Evolutionary conservation across 2,888 invertebrate genomes (phyloP).

Genomic region (Drosophila macrospina): DNA sequence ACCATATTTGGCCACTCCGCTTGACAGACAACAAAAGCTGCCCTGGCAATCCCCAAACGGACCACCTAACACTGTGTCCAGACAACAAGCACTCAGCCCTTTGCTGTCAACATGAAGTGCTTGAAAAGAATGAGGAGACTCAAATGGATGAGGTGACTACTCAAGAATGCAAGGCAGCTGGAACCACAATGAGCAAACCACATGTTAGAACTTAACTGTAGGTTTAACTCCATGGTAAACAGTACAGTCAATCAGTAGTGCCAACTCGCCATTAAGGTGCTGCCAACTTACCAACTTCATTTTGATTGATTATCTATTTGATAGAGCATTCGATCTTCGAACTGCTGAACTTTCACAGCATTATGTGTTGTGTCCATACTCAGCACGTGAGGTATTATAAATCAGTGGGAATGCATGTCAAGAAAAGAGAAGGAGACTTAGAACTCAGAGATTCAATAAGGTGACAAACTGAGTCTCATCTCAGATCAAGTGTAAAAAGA

Average conservation of each 20-base stretch:
- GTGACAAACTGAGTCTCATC: no score
- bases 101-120: constrained; percentile 51
- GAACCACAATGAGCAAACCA: background rate
- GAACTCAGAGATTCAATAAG: no score
- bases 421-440: no score
- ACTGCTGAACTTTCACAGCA: background rate
- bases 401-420: no score
- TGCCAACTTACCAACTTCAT: background rate
- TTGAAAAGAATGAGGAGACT: constrained; percentile 18
- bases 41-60: constrained; percentile 38
- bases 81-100: constrained; percentile 39
- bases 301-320: no score
- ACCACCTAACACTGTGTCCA: constrained; percentile 34
- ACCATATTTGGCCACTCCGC: constrained; percentile 79
- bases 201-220: background rate
- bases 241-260: background rate
- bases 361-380: constrained; percentile 2
- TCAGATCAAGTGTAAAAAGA: no score
- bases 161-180: background rate
- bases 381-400: background rate
- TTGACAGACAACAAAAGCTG: constrained; percentile 77
- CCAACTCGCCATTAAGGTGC: background rate
- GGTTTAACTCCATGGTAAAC: background rate
- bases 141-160: background rate
- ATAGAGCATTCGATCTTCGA: constrained; percentile 24